These are phyloP conservation scores for Mesitornis unicolor DNA, from an alignment of 2,113 vertebrate genomes.

Conservation along the genomic window DNA sequence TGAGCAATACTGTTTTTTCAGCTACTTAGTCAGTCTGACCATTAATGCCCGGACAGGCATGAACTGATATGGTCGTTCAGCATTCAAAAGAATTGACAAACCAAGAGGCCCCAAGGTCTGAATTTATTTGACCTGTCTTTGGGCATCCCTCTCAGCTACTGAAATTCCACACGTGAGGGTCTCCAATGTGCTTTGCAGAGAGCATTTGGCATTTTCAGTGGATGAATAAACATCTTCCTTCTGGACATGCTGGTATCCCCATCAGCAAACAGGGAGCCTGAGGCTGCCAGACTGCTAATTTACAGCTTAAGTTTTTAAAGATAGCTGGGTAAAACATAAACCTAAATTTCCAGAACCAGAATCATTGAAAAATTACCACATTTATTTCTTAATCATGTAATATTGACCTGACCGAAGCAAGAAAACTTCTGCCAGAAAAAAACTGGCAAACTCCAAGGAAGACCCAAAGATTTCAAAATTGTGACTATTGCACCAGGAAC, in stretches of 20 bases:
- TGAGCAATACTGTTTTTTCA: neutral
- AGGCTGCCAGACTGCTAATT: neutral
- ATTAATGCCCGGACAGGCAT: neutral
- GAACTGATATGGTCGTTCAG: neutral
- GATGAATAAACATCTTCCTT: neutral
- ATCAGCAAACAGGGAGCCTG: neutral
- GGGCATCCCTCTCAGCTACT: neutral
- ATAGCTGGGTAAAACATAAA: neutral
- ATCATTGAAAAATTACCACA: neutral
- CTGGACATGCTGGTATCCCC: neutral
- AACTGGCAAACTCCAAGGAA: neutral
- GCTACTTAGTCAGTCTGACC: neutral
- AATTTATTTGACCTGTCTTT: neutral
- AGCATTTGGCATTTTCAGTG: neutral
- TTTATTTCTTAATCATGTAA: neutral
- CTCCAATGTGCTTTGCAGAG: neutral
- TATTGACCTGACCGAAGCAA: neutral
- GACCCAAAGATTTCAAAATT: neutral
- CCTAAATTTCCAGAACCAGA: neutral
- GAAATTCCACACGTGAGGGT: accelerated
- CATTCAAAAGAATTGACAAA: neutral
- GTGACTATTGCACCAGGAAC: neutral
- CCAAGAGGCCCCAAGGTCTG: neutral
- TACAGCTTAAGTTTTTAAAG: neutral
- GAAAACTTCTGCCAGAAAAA: neutral